phyloP scores from a whole-genome alignment of 1,140 invertebrate species.

The Bombyx mandarina region DNA sequence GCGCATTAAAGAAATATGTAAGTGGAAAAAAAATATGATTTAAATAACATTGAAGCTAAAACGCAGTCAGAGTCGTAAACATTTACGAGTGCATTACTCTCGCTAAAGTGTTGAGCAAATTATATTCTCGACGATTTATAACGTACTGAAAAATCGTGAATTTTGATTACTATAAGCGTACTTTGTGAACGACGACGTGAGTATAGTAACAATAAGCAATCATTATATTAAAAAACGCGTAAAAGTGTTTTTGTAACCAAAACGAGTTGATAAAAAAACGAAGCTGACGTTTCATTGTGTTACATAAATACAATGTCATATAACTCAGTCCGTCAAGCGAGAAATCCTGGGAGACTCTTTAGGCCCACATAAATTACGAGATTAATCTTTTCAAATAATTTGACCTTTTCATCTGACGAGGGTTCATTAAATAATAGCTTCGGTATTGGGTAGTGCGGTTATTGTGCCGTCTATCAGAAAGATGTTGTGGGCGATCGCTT shows the following conservation, averaged over 20 bases:
- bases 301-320: conserved; percentile 47
- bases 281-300: conserved; percentile 32
- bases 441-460: conserved; percentile 58
- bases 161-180: not conserved
- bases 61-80: conserved; percentile 52
- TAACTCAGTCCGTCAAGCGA: conserved; percentile 22
- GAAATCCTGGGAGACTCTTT: conserved; percentile 51
- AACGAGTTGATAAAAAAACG: conserved; percentile 24
- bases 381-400: conserved; percentile 71
- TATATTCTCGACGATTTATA: conserved; percentile 33
- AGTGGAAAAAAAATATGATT: conserved; percentile 43
- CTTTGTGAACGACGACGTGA: no score
- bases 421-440: conserved; percentile 69
- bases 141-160: conserved; percentile 14
- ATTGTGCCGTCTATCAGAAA: conserved; percentile 65
- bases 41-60: conserved; percentile 48
- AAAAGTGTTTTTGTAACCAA: conserved; percentile 12
- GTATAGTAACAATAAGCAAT: no score
- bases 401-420: conserved; percentile 69
- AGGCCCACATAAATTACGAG: conserved; percentile 65
- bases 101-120: conserved; percentile 40
- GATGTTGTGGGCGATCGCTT: conserved; percentile 46
- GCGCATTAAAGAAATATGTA: conserved; percentile 19
- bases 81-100: conserved; percentile 66
- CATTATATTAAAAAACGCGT: no score